phyloP scores from a whole-genome alignment of 2,113 vertebrate genomes.

The Indri indri region DNA sequence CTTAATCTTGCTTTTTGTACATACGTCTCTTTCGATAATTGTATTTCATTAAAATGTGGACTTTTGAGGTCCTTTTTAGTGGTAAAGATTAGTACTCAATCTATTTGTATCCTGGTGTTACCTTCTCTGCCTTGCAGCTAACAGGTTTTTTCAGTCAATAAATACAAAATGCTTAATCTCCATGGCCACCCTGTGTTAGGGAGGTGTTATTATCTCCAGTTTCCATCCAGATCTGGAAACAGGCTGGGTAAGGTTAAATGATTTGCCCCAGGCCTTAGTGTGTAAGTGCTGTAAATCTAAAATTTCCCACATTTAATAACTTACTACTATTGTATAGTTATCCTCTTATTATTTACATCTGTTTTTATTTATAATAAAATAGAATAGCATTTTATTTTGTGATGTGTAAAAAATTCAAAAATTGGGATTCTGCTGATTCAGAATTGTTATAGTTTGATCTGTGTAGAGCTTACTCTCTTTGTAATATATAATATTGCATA shows the following conservation, averaged over 20 bases:
- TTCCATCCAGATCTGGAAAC: background rate
- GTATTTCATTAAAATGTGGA: background rate
- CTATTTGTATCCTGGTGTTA: background rate
- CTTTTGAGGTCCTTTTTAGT: background rate
- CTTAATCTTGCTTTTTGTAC: background rate
- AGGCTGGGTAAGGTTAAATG: background rate
- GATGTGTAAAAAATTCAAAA: background rate
- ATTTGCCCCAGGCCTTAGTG: background rate
- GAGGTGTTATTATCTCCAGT: background rate
- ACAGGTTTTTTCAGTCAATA: background rate
- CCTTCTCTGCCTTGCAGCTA: background rate
- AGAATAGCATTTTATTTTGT: slow-evolving; percentile 14
- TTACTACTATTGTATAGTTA: background rate
- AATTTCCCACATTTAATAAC: background rate
- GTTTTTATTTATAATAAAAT: slow-evolving; percentile 31
- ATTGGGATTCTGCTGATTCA: background rate
- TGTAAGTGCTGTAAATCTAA: background rate
- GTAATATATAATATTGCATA: background rate
- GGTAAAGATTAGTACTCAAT: background rate
- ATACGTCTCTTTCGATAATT: background rate
- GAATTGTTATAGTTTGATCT: background rate
- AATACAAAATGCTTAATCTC: background rate
- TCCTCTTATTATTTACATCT: background rate
- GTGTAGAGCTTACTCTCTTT: background rate
- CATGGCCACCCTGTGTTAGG: background rate